Percentiles rank a stretch among this genome's conserved stretches.
Conservation (phyloP, 2,797 vertebrate genomes). For the Capromys pilorides region DNA sequence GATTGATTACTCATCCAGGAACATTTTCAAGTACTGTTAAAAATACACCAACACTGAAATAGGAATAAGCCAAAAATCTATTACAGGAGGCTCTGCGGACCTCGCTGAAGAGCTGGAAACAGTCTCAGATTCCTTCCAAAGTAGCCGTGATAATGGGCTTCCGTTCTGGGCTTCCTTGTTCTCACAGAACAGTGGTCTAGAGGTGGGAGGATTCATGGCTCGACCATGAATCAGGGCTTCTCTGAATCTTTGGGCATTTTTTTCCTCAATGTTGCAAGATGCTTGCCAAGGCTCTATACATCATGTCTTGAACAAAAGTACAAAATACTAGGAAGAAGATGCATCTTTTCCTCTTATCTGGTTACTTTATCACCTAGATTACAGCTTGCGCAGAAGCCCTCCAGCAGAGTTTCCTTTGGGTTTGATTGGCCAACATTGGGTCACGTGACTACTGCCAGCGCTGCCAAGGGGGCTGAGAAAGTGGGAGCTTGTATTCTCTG, state of each 20-base stretch:
- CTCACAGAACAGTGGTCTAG: neutral
- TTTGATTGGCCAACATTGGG: neutral
- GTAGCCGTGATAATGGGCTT: neutral
- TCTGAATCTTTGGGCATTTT: neutral
- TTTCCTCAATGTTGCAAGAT: neutral
- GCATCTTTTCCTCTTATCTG: neutral
- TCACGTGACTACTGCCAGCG: neutral
- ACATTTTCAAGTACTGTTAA: slow-evolving; percentile 13
- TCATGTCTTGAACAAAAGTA: neutral
- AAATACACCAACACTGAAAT: neutral
- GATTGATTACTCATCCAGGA: neutral
- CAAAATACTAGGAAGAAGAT: slow-evolving; percentile 5
- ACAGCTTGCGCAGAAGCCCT: neutral
- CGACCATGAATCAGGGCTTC: neutral
- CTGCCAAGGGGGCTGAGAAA: neutral
- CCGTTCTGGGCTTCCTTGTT: neutral
- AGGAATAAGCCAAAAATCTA: neutral
- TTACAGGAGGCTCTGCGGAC: neutral
- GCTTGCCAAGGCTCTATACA: neutral
- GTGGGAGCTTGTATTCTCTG: neutral
- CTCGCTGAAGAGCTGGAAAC: neutral
- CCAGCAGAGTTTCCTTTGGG: neutral
- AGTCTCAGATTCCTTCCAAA: neutral
- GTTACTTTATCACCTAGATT: neutral
- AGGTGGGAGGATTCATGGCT: neutral